A percentile compares a stretch with the other conserved stretches of the same genome.
Evolutionary conservation across 2,113 vertebrate species (phyloP).

Genomic region (Pantherophis guttatus): DNA sequence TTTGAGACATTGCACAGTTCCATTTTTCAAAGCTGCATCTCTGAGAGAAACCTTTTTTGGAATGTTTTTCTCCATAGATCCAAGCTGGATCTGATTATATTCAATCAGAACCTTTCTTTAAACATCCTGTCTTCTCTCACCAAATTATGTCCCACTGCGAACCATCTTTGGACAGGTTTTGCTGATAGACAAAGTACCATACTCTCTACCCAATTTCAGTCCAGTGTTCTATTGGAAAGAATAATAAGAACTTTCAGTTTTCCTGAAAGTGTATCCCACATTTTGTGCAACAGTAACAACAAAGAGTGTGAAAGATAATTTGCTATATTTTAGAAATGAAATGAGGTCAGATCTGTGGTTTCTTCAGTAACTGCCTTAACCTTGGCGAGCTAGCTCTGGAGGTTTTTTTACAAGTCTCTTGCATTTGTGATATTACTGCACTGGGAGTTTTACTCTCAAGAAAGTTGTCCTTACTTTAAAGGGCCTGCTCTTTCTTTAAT

Average conservation of each 20-base stretch:
- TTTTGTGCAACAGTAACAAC: not conserved
- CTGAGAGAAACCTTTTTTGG: not conserved
- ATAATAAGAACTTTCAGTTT: not conserved
- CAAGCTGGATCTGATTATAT: not conserved
- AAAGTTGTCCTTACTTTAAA: not conserved
- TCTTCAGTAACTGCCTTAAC: not conserved
- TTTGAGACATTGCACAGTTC: not conserved
- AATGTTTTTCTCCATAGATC: not conserved
- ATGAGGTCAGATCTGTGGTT: constrained; percentile 8
- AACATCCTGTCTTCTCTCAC: not conserved
- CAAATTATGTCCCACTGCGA: not conserved
- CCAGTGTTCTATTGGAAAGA: not conserved
- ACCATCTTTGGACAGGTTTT: not conserved
- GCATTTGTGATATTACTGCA: not conserved
- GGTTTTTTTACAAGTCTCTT: not conserved
- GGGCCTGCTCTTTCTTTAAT: constrained; percentile 2
- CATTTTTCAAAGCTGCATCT: not conserved
- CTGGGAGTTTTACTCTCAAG: constrained; percentile 9
- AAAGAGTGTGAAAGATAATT: constrained; percentile 15
- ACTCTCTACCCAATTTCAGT: not conserved
- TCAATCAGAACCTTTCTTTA: not conserved
- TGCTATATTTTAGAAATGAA: constrained; percentile 28
- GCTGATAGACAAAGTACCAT: not conserved
- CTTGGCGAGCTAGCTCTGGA: not conserved
- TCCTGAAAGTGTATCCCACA: constrained; percentile 10